Conservation (phyloP, 2,797 vertebrate genomes). For the Protosalanx chinensis region DNA sequence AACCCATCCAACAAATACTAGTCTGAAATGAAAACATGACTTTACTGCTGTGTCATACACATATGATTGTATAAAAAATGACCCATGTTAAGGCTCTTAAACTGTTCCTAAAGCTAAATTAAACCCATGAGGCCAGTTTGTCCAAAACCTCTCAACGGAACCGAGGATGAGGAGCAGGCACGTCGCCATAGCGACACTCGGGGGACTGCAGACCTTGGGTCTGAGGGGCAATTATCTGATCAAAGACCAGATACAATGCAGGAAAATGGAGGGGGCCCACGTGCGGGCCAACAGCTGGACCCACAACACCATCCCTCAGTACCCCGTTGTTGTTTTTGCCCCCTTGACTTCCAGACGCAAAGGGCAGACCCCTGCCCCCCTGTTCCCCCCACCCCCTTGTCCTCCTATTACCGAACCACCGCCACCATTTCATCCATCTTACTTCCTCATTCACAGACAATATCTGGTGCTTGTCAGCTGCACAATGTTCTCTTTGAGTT, state of each 20-base stretch:
- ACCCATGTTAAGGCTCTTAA: background rate
- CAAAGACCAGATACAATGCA: constrained; percentile 66
- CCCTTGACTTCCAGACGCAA: background rate
- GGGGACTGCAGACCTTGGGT: constrained; percentile 63
- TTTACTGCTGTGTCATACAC: background rate
- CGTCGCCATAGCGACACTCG: constrained; percentile 73
- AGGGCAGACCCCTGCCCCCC: background rate
- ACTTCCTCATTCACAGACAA: background rate
- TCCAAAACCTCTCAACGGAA: constrained; percentile 55
- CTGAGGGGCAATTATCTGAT: constrained; percentile 76
- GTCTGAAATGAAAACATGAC: background rate
- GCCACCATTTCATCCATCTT: no score
- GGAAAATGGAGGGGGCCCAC: constrained; percentile 44
- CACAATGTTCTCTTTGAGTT: background rate
- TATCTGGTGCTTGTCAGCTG: background rate
- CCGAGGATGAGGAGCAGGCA: constrained; percentile 54
- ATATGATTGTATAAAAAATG: background rate
- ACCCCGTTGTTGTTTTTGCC: constrained; percentile 34
- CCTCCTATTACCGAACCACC: background rate
- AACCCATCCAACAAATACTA: background rate
- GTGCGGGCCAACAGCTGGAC: constrained; percentile 62
- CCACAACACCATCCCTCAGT: constrained; percentile 23
- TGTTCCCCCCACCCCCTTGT: background rate
- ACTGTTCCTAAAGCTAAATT: constrained; percentile 15
- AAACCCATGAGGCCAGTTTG: constrained; percentile 21